These are phyloP conservation scores for Pterois miles DNA, from an alignment of 2,797 vertebrate genomes.

Conservation along the genomic window DNA sequence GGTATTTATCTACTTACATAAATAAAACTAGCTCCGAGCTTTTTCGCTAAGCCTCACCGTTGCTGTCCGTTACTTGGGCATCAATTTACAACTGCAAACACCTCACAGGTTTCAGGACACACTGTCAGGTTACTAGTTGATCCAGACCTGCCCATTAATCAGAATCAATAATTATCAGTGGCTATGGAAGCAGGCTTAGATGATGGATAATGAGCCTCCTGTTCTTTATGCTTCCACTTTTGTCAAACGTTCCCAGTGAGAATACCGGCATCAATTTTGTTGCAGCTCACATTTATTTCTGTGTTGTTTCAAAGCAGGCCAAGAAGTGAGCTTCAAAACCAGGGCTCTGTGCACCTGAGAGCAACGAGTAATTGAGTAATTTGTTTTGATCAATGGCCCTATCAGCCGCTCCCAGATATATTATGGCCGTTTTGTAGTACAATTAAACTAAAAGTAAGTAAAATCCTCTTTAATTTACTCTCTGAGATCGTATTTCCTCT, in stretches of 20 bases:
- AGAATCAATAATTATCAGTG: neutral
- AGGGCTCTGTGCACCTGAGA: constrained; percentile 10
- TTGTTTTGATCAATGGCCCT: constrained; percentile 47
- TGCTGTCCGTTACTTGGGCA: too few relatives aligned
- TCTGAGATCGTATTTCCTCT: neutral
- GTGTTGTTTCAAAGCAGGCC: neutral
- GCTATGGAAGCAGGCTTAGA: neutral
- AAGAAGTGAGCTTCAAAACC: constrained; percentile 8
- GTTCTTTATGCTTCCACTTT: neutral
- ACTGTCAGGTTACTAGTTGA: neutral
- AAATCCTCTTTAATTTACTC: constrained; percentile 32
- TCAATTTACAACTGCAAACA: too few relatives aligned
- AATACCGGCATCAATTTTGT: neutral
- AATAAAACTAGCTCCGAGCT: too few relatives aligned
- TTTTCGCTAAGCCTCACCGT: too few relatives aligned
- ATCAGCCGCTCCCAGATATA: constrained; percentile 31
- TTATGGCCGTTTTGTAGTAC: constrained; percentile 20
- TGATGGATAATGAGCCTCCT: neutral
- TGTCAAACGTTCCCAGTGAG: neutral
- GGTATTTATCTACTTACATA: too few relatives aligned
- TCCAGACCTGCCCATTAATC: neutral
- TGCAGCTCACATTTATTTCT: neutral
- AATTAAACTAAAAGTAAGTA: constrained; percentile 20
- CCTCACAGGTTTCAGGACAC: too few relatives aligned
- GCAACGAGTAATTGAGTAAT: constrained; percentile 38